Conservation (phyloP, 2,797 vertebrate genomes). For the Melanotaenia pygmaea region DNA sequence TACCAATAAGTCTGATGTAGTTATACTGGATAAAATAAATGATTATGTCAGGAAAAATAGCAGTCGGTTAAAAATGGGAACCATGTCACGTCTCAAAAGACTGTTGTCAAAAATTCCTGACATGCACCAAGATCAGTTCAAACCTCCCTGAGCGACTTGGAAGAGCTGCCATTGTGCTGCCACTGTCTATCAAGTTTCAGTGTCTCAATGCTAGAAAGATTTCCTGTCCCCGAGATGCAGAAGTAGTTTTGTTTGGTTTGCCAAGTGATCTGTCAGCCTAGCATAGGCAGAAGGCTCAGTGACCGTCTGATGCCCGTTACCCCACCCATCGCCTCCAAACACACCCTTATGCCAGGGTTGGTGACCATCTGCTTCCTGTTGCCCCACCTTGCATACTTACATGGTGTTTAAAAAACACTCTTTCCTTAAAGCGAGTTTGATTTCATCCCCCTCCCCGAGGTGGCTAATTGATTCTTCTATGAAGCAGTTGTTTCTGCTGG, state of each 20-base stretch:
- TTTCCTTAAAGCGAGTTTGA: neutral
- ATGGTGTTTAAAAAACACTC: neutral
- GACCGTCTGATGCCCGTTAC: constrained; percentile 10
- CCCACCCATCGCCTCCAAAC: neutral
- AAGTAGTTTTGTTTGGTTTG: constrained; percentile 18
- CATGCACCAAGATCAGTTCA: constrained; percentile 6
- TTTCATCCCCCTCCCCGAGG: neutral
- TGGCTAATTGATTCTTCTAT: neutral
- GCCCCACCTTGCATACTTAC: neutral
- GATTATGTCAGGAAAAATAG: neutral
- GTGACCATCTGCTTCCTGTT: constrained; percentile 16
- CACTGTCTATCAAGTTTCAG: constrained; percentile 14
- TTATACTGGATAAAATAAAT: neutral
- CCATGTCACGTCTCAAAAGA: neutral
- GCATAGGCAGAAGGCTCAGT: constrained; percentile 12
- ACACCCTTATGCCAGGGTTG: neutral
- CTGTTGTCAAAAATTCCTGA: constrained; percentile 18
- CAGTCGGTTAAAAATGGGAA: neutral
- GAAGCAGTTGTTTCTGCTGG: neutral
- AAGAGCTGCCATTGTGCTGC: constrained; percentile 17
- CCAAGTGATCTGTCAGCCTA: constrained; percentile 26
- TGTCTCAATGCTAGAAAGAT: constrained; percentile 15
- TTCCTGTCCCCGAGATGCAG: constrained; percentile 13
- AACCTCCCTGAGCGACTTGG: constrained; percentile 9
- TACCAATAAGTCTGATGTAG: neutral